phyloP scores from a whole-genome alignment of 2,888 invertebrate species.

The Ceratothoa steindachneri region DNA sequence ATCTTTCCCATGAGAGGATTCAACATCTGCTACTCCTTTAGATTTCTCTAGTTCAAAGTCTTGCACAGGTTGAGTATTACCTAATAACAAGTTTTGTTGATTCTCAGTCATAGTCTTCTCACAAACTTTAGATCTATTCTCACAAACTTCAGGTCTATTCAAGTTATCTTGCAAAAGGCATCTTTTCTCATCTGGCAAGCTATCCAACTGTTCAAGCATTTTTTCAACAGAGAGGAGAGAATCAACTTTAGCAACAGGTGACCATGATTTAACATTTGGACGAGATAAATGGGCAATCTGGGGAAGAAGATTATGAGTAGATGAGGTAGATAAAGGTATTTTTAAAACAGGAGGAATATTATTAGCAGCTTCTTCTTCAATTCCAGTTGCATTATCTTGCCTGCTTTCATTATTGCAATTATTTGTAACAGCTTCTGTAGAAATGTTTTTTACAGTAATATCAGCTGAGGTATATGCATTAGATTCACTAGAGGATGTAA shows the following conservation, averaged over 20 bases:
- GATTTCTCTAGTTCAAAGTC: too few species aligned
- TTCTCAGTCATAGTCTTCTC: too few species aligned
- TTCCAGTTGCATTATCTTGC: too few species aligned
- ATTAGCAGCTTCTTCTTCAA: not conserved
- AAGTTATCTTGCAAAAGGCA: too few species aligned
- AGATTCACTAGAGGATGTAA: constrained; percentile 33
- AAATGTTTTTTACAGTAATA: not conserved
- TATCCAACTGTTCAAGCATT: not conserved
- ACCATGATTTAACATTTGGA: constrained; percentile 31
- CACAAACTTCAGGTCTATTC: too few species aligned
- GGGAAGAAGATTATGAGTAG: constrained; percentile 27
- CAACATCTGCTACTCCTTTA: too few species aligned
- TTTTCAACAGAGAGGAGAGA: not conserved
- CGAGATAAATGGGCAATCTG: constrained; percentile 27
- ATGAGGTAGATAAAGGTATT: not conserved
- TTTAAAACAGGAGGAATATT: not conserved
- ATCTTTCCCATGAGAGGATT: not conserved
- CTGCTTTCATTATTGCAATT: not conserved
- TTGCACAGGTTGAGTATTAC: too few species aligned
- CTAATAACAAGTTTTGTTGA: too few species aligned
- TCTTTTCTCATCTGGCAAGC: not conserved
- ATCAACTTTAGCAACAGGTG: constrained; percentile 15
- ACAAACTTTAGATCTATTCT: too few species aligned
- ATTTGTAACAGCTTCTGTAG: not conserved
- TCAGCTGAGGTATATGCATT: not conserved